phyloP scores from a whole-genome alignment of 2,888 invertebrate species.

The Allolobophora icterica region DNA sequence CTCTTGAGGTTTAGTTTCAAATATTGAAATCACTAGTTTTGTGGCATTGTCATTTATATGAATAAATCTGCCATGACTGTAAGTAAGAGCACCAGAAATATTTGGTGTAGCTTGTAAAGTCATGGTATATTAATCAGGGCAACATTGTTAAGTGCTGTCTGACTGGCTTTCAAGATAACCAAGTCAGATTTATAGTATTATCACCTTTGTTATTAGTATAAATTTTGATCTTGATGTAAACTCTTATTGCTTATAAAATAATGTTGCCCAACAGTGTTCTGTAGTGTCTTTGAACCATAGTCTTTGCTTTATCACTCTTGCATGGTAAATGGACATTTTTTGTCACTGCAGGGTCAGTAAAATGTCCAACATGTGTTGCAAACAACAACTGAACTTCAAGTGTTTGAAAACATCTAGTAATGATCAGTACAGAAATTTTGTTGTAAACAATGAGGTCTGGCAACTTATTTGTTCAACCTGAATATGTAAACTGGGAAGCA shows the following conservation, averaged over 20 bases:
- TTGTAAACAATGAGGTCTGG: not conserved
- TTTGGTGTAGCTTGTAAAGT: conserved; percentile 17
- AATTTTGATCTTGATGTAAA: not conserved
- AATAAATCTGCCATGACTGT: not conserved
- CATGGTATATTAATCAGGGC: conserved; percentile 17
- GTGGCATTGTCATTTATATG: not conserved
- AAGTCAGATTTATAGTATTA: not conserved
- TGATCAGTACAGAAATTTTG: not conserved
- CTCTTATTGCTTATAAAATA: not conserved
- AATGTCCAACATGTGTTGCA: not conserved
- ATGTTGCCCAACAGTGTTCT: not conserved
- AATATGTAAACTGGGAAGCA: not conserved
- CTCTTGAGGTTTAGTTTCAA: not conserved
- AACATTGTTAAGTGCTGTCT: not conserved
- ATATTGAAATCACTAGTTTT: not conserved
- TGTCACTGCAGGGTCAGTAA: not conserved
- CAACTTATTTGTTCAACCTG: not conserved
- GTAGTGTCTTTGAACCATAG: not conserved
- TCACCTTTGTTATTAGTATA: not conserved
- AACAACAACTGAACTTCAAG: not conserved
- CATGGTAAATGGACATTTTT: not conserved
- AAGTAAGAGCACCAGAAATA: not conserved
- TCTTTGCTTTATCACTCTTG: not conserved
- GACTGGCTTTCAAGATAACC: not conserved
- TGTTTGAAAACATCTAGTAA: not conserved